These are phyloP conservation scores for Harpagoxenus sublaevis DNA, from an alignment of 2,888 invertebrate genomes.

Conservation along the genomic window DNA sequence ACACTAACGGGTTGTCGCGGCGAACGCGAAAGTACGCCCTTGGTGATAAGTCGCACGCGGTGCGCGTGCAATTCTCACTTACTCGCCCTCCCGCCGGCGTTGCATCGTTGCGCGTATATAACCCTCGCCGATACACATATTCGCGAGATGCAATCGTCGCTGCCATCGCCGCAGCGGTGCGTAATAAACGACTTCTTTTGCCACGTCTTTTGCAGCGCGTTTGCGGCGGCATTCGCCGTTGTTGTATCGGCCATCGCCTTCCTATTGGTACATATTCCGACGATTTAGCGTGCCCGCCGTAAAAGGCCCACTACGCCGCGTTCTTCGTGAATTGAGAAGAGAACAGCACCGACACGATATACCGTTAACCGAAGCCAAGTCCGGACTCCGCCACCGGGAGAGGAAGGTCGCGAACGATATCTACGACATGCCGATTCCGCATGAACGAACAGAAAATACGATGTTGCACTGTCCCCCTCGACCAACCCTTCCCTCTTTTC, in stretches of 20 bases:
- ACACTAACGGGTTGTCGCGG: not conserved
- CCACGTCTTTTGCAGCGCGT: conserved; percentile 17
- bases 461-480: conserved; percentile 59
- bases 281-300: conserved; percentile 50
- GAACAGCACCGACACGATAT: conserved; percentile 66
- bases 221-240: conserved; percentile 1
- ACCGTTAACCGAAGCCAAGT: conserved; percentile 69
- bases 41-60: conserved; percentile 20
- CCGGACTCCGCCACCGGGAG: conserved; percentile 19
- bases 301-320: conserved; percentile 39
- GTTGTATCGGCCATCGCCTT: conserved; percentile 17
- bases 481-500: conserved; percentile 36
- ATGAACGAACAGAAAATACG: conserved; percentile 76
- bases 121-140: conserved; percentile 4
- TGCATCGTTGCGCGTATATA: conserved; percentile 1
- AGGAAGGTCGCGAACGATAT: conserved; percentile 74
- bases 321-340: conserved; percentile 61
- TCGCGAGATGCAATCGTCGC: conserved; percentile 35
- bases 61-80: conserved; percentile 40
- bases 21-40: not conserved
- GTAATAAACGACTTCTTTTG: conserved; percentile 35
- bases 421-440: conserved; percentile 75
- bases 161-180: not conserved
- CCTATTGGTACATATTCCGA: conserved; percentile 47
- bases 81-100: conserved; percentile 5